Conservation (phyloP, 2,113 vertebrate species). For the Sus scrofa region T2T-Sscrofa CM000816.6:90873501-90874000, state of each 20-base stretch:
- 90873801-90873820: background rate
- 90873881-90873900: background rate
- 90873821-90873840: background rate
- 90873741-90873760: background rate
- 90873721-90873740: too few species aligned
- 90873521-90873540: background rate
- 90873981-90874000: background rate
- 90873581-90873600: background rate
- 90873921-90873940: background rate
- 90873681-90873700: background rate
- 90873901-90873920: conserved; percentile 1
- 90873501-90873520: background rate
- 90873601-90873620: background rate
- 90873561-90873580: background rate
- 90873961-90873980: background rate
- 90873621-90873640: background rate
- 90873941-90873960: background rate
- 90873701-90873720: background rate
- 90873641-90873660: background rate
- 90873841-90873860: background rate
- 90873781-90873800: background rate
- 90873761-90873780: background rate
- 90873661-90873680: background rate
- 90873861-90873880: background rate
- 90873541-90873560: background rate